A percentile compares a stretch with the other conserved stretches of the same genome.
phyloP scores from a whole-genome alignment of 2,888 invertebrate species.

The Heterodera filipjevi region DNA sequence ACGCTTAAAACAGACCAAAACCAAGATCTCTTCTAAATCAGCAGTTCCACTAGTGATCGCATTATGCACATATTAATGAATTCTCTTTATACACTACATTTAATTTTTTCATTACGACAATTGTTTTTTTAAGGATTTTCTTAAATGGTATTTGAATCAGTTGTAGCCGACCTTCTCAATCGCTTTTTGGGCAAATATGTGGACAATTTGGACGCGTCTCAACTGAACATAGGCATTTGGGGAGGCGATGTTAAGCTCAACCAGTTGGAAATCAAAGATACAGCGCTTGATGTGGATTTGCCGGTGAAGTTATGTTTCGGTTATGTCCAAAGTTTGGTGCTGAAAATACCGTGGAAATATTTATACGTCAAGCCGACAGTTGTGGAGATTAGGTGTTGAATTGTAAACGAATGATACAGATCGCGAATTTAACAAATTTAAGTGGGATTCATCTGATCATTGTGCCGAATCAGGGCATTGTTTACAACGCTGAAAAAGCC shows the following conservation, averaged over 20 bases:
- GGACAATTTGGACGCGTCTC: constrained; percentile 90
- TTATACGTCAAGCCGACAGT: constrained; percentile 92
- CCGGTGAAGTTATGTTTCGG: constrained; percentile 82
- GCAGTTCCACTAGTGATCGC: too few species aligned
- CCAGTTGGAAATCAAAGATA: constrained; percentile 84
- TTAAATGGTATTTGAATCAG: constrained; percentile 89
- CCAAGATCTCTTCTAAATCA: too few species aligned
- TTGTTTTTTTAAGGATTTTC: too few species aligned
- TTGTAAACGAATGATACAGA: neutral
- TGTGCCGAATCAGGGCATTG: constrained; percentile 64
- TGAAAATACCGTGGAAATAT: constrained; percentile 96
- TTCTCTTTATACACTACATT: too few species aligned
- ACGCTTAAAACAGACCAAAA: too few species aligned
- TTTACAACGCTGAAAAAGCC: constrained; percentile 62
- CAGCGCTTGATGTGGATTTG: constrained; percentile 88
- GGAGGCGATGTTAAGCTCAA: constrained; percentile 89
- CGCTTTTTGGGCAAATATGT: constrained; percentile 91
- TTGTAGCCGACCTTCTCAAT: constrained; percentile 88
- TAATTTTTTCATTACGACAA: too few species aligned
- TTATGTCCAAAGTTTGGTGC: constrained; percentile 54
- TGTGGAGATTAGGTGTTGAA: constrained; percentile 74
- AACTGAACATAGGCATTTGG: constrained; percentile 94
- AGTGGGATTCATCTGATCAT: constrained; percentile 76
- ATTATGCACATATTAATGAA: too few species aligned
- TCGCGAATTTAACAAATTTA: constrained; percentile 2